Percentiles rank a stretch among this genome's conserved stretches.
Evolutionary conservation across 92 coral and sea anemone species (phyloP).

Genomic region (Anthopleura xanthogrammica): DNA sequence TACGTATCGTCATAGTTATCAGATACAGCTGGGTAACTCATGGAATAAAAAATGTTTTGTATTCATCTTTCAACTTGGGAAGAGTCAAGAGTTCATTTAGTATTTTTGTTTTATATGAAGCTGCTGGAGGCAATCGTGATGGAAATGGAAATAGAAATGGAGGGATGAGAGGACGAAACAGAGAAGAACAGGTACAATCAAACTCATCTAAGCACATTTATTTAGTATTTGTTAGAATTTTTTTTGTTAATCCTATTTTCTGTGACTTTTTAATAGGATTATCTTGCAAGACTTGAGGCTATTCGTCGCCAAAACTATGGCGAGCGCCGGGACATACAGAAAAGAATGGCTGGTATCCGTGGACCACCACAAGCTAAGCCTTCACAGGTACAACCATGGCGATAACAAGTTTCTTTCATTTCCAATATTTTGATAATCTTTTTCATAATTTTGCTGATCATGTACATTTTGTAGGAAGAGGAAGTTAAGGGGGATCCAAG

Average conservation of each 20-base stretch:
- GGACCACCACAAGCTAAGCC: slow-evolving; percentile 62
- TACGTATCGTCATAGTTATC: background rate
- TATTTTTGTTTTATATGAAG: background rate
- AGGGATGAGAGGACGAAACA: slow-evolving; percentile 10
- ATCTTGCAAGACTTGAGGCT: slow-evolving; percentile 88
- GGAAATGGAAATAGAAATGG: slow-evolving; percentile 4
- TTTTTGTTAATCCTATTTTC: background rate
- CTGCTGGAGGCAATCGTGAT: background rate
- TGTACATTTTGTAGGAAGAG: slow-evolving; percentile 31
- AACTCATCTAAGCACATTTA: background rate
- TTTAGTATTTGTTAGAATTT: background rate
- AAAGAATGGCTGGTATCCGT: slow-evolving; percentile 92
- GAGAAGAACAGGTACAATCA: slow-evolving; percentile 3
- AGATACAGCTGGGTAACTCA: background rate
- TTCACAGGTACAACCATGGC: slow-evolving; percentile 42
- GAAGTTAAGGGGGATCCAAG: slow-evolving; percentile 87
- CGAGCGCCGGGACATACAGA: slow-evolving; percentile 85
- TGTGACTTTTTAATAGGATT: slow-evolving; percentile 53
- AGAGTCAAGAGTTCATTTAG: background rate
- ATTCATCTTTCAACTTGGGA: background rate
- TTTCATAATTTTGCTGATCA: background rate
- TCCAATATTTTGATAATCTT: background rate
- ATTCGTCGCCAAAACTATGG: slow-evolving; percentile 88
- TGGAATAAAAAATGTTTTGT: background rate
- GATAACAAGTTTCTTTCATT: background rate